Conservation (phyloP, 2,797 vertebrate genomes). For the Hafferia zeledoni region DNA sequence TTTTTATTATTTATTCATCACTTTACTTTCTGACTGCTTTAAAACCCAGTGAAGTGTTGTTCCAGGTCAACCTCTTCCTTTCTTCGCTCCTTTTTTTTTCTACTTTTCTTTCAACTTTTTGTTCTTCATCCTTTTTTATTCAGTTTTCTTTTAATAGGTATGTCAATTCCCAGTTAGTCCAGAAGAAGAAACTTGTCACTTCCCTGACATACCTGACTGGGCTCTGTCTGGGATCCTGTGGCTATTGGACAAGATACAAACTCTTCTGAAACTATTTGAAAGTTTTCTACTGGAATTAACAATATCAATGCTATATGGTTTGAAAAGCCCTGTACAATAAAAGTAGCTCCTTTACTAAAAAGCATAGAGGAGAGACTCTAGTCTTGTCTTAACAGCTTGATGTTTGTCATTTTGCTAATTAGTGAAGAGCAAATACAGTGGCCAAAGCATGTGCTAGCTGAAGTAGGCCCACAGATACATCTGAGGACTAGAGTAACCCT, state of each 20-base stretch:
- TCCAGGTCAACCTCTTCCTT: neutral
- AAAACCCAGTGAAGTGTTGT: neutral
- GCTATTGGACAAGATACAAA: neutral
- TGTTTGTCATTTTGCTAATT: neutral
- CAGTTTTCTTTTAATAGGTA: neutral
- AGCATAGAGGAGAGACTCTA: neutral
- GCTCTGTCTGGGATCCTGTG: neutral
- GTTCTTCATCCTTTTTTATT: neutral
- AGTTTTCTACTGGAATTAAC: neutral
- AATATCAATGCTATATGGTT: neutral
- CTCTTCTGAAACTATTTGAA: neutral
- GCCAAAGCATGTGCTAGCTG: fast-evolving
- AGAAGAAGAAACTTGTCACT: neutral
- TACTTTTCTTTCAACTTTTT: neutral
- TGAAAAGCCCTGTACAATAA: neutral
- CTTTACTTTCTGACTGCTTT: neutral
- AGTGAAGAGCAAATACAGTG: neutral
- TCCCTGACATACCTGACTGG: neutral
- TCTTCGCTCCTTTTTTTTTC: neutral
- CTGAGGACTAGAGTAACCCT: neutral
- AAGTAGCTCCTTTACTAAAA: neutral
- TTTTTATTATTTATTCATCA: neutral
- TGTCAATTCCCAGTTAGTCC: neutral
- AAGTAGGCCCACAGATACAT: neutral
- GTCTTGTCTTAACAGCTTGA: neutral